Evolutionary conservation across 2,888 invertebrate species (phyloP).

Genomic region (Tethea ocularis): DNA sequence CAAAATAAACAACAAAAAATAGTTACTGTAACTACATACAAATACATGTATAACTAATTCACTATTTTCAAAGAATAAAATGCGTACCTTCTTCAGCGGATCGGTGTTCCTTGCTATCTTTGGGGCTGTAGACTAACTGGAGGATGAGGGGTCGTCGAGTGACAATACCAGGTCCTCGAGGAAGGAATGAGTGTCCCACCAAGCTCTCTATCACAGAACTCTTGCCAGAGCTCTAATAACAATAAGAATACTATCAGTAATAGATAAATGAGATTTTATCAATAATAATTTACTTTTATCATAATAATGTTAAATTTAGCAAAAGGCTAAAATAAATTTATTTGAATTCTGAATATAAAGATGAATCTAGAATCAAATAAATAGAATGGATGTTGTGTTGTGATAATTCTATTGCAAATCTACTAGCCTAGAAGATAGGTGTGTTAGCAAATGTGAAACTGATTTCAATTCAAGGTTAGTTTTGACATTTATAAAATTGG

Average conservation of each 20-base stretch:
- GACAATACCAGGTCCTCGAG: slow-evolving; percentile 98
- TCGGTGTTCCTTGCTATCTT: slow-evolving; percentile 94
- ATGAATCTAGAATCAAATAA: neutral
- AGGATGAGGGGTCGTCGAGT: slow-evolving; percentile 97
- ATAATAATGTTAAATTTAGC: no score
- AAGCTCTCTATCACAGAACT: slow-evolving; percentile 99
- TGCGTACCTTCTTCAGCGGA: slow-evolving; percentile 92
- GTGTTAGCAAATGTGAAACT: neutral
- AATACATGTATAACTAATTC: slow-evolving; percentile 24
- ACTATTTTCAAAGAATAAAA: slow-evolving; percentile 19
- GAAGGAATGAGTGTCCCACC: slow-evolving; percentile 98
- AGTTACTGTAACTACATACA: no score
- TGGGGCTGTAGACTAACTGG: slow-evolving; percentile 95
- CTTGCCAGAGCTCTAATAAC: slow-evolving; percentile 97
- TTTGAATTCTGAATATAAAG: neutral
- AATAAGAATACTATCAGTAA: slow-evolving; percentile 13
- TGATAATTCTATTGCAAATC: neutral
- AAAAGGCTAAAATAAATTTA: no score
- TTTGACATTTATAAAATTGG: no score
- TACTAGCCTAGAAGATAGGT: neutral
- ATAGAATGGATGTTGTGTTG: neutral
- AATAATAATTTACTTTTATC: neutral
- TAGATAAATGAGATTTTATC: neutral
- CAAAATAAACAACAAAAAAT: no score
- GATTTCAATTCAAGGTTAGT: slow-evolving; percentile 2